These are phyloP conservation scores for Pagetopsis macropterus DNA, from an alignment of 2,797 vertebrate genomes.

Conservation along the genomic window DNA sequence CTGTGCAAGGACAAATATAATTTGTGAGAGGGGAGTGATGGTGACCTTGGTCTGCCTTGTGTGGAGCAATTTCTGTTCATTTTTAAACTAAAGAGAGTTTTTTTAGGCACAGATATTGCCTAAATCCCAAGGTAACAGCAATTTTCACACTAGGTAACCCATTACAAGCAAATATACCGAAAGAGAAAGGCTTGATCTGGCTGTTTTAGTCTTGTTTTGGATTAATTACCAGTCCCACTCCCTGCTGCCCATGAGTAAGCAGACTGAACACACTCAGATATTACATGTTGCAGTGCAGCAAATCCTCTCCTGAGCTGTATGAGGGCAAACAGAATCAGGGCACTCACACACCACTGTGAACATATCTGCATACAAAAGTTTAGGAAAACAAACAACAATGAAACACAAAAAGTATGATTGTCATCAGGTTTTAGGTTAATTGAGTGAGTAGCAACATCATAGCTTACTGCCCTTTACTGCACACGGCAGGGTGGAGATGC, in stretches of 20 bases:
- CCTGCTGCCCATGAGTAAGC: slow-evolving; percentile 53
- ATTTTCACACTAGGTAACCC: slow-evolving; percentile 49
- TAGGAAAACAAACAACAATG: slow-evolving; percentile 45
- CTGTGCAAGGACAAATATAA: slow-evolving; percentile 55
- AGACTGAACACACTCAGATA: slow-evolving; percentile 50
- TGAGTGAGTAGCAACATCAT: slow-evolving; percentile 38
- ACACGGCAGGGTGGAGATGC: slow-evolving; percentile 38
- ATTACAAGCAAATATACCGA: slow-evolving; percentile 56
- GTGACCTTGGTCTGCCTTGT: slow-evolving; percentile 60
- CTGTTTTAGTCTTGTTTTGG: slow-evolving; percentile 49
- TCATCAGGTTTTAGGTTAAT: slow-evolving; percentile 53
- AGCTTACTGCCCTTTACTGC: slow-evolving; percentile 36
- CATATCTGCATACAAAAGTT: slow-evolving; percentile 37
- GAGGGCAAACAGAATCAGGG: slow-evolving; percentile 55
- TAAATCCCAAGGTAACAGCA: slow-evolving; percentile 55
- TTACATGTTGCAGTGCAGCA: slow-evolving; percentile 53
- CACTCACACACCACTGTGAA: slow-evolving; percentile 37
- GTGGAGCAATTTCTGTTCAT: slow-evolving; percentile 30
- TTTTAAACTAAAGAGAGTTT: slow-evolving; percentile 39
- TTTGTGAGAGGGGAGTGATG: slow-evolving; percentile 34
- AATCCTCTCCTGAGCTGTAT: slow-evolving; percentile 65
- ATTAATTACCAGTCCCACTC: slow-evolving; percentile 52
- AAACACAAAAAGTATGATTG: slow-evolving; percentile 68
- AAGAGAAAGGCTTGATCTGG: slow-evolving; percentile 39
- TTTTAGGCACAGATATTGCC: slow-evolving; percentile 46